Base-by-base conservation (phyloP, 2,888 invertebrate species). In the Leptinotarsa tumamoca region DNA sequence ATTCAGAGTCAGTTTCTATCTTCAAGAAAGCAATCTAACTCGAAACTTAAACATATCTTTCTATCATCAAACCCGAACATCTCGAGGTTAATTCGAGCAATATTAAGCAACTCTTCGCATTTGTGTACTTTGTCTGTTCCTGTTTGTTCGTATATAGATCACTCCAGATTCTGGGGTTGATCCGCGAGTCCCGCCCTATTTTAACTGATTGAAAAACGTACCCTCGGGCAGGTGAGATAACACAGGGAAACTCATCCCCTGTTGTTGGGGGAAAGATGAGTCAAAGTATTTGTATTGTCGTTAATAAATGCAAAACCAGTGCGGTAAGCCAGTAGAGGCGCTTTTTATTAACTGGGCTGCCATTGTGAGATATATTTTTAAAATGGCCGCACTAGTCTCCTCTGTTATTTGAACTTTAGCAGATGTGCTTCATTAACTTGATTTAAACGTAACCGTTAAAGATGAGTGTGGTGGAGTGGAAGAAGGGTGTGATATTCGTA, bases 171-270 rank as follows among this genome's bases (percentile, higher is more conserved):
- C 68, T 75, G 70, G 76, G 78, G 73, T 78, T 66, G 77, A 33
- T 73, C 50, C 71, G 67, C 76, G 69, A 54, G 73, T 72, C 77
- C 78, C 80, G 78, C 80, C 81, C 79, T 77, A 71, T 79, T 80
- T 80, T 79, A 80, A 80, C 78, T 83, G 84, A 85, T 85, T 85
- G 85, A 85, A 85, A 85, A 84, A 83, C 82, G 82, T 81, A 79
- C 80, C 85, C 83, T 70, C 72, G 74, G 82, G 83, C 85, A 85
- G 85, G 85, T 85, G 84, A 84, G 84, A 84, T 81, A 81, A 80
- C 82, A 80, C 80, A 73, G 79, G 82, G 81, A 78, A 72, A 67
- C 43, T 79, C 71, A 74, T 79, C 79, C 79, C 80, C 71, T 77
- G 51, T 71, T 71, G 71, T 73, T 68, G 72, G 77, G 79, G 83